Evolutionary conservation across 1,140 invertebrate genomes (phyloP), one percentile per base, ranked within the genome.

Genomic region (Cotesia chilonis): DNA sequence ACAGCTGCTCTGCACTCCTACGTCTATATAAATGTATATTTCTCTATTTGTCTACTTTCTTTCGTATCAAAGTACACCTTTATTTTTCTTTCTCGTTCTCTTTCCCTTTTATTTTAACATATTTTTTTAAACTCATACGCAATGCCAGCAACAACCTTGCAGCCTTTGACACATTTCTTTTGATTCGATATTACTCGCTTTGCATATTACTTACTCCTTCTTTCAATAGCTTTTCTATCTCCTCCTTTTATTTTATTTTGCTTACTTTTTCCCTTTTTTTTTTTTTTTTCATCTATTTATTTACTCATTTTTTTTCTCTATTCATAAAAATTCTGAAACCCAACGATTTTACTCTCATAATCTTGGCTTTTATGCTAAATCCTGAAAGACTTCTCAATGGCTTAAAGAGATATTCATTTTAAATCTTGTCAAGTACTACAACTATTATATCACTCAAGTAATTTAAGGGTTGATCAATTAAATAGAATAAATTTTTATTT

Each of bases 161-260:
- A 72, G 70, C 74, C 80, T 81, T 81, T 81, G 80, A 81, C 78
- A 77, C 76, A 79, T 80, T 81, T 77, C 79, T 81, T 82, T 83
- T 82, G 77, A 82, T 82, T 82, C 76, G 75, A 80, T 80, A 74
- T 7, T 47, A 47, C 74, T 75, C 71, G 74, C 63, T 71, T 65
- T 70, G 71, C 69, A 75, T 66, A 70, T 68, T 75, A 51, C 66
- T 66, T 57, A 65, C 52, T 51, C 36, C 64, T 64, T 63, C 68
- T 61, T 74, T 76, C 75, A 74, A 76, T 76, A 76, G 75, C 14
- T 74, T 35, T 60, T 55, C 65, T 63, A 61, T 41, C 28, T n/a
- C 38, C 57, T 64, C 61, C 37, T 55, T 59, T 59, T 20, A 7
- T 70, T 68, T 55, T 52, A 7, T 14, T 38, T 20, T 36, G 7